phyloP scores from a whole-genome alignment of 2,888 invertebrate species.

The Ectemnius cavifrons region DNA sequence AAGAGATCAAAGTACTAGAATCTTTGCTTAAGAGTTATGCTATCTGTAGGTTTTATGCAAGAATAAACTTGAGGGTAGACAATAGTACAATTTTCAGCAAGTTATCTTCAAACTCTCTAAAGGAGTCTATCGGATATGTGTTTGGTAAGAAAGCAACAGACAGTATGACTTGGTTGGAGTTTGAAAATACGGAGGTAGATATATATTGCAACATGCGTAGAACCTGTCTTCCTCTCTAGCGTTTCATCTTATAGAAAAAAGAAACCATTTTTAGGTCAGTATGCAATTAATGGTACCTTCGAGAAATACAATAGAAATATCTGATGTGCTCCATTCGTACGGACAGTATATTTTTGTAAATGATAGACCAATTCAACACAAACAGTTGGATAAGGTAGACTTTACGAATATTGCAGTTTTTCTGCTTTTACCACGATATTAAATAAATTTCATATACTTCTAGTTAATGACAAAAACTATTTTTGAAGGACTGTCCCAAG shows the following conservation, averaged over 20 bases:
- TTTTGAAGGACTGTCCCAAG: constrained; percentile 72
- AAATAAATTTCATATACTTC: constrained; percentile 13
- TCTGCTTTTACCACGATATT: background rate
- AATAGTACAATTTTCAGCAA: constrained; percentile 79
- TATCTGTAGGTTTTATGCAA: constrained; percentile 78
- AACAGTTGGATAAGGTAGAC: constrained; percentile 80
- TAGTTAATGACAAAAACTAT: constrained; percentile 78
- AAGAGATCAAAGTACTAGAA: constrained; percentile 80
- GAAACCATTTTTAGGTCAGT: constrained; percentile 43
- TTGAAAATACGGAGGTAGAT: constrained; percentile 59
- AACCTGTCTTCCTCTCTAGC: background rate
- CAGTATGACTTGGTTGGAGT: constrained; percentile 67
- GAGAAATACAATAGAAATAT: constrained; percentile 61
- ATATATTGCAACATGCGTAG: background rate
- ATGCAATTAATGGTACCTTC: constrained; percentile 71
- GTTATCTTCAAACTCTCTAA: constrained; percentile 70
- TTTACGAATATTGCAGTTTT: background rate
- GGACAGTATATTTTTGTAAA: constrained; percentile 79
- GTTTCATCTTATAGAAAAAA: background rate
- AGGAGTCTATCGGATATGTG: constrained; percentile 72
- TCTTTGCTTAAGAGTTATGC: constrained; percentile 79
- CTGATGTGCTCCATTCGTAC: constrained; percentile 58
- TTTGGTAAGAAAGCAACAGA: constrained; percentile 66
- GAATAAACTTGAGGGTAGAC: constrained; percentile 79
- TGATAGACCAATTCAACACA: constrained; percentile 79